These are phyloP conservation scores for Drosophila paracracens DNA, from an alignment of 2,888 invertebrate species.

Conservation along the genomic window DNA sequence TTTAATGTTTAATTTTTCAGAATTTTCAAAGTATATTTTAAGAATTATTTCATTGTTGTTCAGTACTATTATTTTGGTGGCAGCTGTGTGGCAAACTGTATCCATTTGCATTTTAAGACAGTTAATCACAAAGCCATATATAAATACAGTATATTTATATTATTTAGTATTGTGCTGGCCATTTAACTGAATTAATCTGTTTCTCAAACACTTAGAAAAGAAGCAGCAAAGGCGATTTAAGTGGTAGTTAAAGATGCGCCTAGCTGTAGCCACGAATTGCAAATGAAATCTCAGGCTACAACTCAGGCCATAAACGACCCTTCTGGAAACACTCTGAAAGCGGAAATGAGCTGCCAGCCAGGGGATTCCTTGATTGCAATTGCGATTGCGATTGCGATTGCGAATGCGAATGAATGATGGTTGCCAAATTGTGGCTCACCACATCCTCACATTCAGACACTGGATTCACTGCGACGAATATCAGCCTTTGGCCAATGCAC, in stretches of 20 bases:
- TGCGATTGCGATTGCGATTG: neutral
- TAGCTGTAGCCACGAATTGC: conserved; percentile 38
- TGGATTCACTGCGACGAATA: conserved; percentile 16
- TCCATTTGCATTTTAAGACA: neutral
- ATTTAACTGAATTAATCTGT: neutral
- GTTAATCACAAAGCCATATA: neutral
- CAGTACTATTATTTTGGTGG: too few species aligned
- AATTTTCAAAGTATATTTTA: too few species aligned
- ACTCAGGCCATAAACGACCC: conserved; percentile 17
- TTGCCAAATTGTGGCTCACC: conserved; percentile 8
- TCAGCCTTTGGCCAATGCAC: neutral
- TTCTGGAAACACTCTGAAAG: conserved; percentile 41
- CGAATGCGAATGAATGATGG: conserved; percentile 12
- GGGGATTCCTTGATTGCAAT: conserved; percentile 51
- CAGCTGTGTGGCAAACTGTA: neutral
- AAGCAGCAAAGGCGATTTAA: conserved; percentile 15
- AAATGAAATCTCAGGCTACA: conserved; percentile 39
- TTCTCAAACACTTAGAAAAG: neutral
- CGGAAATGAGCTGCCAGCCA: conserved; percentile 68
- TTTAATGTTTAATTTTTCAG: too few species aligned
- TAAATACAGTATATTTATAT: too few species aligned
- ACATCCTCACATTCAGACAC: neutral
- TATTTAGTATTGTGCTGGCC: neutral
- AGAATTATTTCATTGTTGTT: too few species aligned
- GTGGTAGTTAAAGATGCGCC: conserved; percentile 47